Evolutionary conservation across 1,140 invertebrate species (phyloP).

Genomic region (Macrobrachium rosenbergii): DNA sequence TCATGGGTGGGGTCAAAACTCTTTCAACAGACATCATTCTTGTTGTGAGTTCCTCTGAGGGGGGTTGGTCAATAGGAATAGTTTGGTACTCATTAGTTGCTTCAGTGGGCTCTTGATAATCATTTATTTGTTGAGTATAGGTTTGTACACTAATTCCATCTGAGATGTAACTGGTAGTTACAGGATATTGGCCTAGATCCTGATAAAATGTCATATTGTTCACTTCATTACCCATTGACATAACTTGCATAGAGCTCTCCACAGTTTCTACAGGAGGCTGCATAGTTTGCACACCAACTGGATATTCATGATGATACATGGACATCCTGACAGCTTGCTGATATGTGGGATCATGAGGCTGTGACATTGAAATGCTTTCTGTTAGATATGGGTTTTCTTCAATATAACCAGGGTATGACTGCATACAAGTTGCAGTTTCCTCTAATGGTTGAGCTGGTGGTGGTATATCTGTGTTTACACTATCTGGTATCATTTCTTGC

Average conservation of each 20-base stretch:
- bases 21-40: slow-evolving; percentile 38
- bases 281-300: slow-evolving; percentile 40
- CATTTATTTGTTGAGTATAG: slow-evolving; percentile 28
- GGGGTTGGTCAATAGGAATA: slow-evolving; percentile 18
- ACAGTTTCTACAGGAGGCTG: slow-evolving; percentile 39
- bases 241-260: slow-evolving; percentile 37
- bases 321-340: slow-evolving; percentile 25
- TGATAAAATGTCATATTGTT: slow-evolving; percentile 50
- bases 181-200: slow-evolving; percentile 42
- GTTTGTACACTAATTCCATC: slow-evolving; percentile 35
- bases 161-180: slow-evolving; percentile 42
- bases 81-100: slow-evolving; percentile 24
- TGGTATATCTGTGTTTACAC: slow-evolving; percentile 15
- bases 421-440: slow-evolving; percentile 24
- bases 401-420: slow-evolving; percentile 33
- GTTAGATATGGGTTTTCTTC: slow-evolving; percentile 37
- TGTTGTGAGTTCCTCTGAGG: slow-evolving; percentile 34
- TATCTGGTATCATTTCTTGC: slow-evolving; percentile 1
- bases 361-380: slow-evolving; percentile 34
- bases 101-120: slow-evolving; percentile 34
- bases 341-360: slow-evolving; percentile 23
- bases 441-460: slow-evolving; percentile 13
- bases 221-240: slow-evolving; percentile 35
- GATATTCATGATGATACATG: slow-evolving; percentile 47
- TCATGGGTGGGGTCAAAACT: slow-evolving; percentile 57